A percentile compares a stretch with the other conserved stretches of the same genome.
phyloP scores from a whole-genome alignment of 2,113 vertebrate genomes.

The Cyanocitta stelleri region DNA sequence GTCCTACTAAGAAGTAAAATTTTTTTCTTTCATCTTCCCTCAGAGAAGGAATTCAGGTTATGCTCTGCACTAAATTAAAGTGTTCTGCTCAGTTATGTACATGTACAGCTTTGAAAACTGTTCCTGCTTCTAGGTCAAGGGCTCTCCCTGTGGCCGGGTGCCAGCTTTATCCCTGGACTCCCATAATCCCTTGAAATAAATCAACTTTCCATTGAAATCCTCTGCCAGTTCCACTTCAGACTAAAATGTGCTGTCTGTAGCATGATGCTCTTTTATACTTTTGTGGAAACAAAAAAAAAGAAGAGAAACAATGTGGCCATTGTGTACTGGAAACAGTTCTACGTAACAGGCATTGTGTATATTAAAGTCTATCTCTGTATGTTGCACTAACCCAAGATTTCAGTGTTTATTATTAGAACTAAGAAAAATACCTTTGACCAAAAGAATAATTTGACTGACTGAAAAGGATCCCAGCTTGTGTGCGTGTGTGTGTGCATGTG shows the following conservation, averaged over 20 bases:
- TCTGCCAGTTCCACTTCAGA: conserved; percentile 64
- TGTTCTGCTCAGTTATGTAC: conserved; percentile 46
- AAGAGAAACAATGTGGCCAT: conserved; percentile 24
- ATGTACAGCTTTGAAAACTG: conserved; percentile 59
- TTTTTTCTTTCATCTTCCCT: conserved; percentile 62
- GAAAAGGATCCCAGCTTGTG: neutral
- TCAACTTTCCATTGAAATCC: conserved; percentile 75
- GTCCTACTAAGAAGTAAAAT: conserved; percentile 42
- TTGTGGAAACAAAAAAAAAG: conserved; percentile 13
- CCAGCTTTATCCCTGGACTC: conserved; percentile 72
- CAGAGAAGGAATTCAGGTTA: conserved; percentile 62
- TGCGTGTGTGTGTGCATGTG: neutral
- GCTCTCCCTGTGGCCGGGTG: conserved; percentile 70
- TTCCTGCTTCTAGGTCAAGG: conserved; percentile 78
- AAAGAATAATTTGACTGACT: neutral
- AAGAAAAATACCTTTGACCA: conserved; percentile 7
- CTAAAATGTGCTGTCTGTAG: conserved; percentile 45
- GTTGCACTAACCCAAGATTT: neutral
- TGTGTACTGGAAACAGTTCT: neutral
- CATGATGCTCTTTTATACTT: conserved; percentile 51
- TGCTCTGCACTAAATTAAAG: conserved; percentile 51
- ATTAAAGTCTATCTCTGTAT: neutral
- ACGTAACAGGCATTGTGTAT: neutral
- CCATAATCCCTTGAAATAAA: conserved; percentile 75
- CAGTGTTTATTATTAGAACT: conserved; percentile 12